Conservation (phyloP, 2,797 vertebrate genomes). For the Bothrops alternatus region DNA sequence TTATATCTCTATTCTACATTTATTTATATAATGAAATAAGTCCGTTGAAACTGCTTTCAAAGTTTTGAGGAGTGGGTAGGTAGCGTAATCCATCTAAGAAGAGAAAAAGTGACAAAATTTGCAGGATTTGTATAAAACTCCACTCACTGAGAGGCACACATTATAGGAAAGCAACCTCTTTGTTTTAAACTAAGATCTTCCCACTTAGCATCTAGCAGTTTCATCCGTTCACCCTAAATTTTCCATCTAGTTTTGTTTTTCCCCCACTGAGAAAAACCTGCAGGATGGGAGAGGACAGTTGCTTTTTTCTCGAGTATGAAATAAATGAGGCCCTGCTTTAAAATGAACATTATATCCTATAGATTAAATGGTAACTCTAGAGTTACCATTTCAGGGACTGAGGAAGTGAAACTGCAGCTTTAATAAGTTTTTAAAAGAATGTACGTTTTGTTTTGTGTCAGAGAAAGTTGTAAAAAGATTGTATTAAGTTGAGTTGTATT, state of each 20-base stretch:
- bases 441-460: no score
- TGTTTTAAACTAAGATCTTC: background rate
- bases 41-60: background rate
- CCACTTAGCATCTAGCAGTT: background rate
- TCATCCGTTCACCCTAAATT: background rate
- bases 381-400: background rate
- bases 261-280: background rate
- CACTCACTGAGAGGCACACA: background rate
- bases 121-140: background rate
- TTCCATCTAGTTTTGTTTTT: background rate
- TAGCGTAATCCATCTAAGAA: background rate
- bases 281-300: background rate
- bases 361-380: background rate
- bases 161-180: background rate
- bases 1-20: background rate
- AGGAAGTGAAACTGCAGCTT: background rate
- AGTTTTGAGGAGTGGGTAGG: background rate
- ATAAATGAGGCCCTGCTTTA: background rate
- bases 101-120: background rate
- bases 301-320: background rate
- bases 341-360: background rate
- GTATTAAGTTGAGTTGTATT: no score
- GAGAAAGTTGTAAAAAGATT: no score
- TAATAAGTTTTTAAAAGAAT: no score
- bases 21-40: background rate